These are phyloP conservation scores for Dasypus novemcinctus DNA, from an alignment of 2,113 vertebrate species.

Conservation along the genomic window DNA sequence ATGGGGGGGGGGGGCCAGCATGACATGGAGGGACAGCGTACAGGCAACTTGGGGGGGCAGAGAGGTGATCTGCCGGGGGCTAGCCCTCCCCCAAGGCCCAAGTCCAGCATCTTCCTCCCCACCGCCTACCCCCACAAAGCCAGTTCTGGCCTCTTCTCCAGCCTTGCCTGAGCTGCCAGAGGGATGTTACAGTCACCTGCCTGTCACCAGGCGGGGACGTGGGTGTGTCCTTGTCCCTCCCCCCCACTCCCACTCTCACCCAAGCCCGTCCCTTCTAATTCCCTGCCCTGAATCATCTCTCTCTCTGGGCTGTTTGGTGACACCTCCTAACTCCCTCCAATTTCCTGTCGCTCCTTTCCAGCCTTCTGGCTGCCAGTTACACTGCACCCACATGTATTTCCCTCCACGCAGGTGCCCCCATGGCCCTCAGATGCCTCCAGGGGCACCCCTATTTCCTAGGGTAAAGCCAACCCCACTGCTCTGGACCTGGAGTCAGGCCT, in stretches of 20 bases:
- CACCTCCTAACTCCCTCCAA: not conserved
- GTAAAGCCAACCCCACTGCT: no score
- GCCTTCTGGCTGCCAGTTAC: not conserved
- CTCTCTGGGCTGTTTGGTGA: not conserved
- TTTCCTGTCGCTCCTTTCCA: not conserved
- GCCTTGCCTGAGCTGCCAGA: not conserved
- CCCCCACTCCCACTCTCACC: not conserved
- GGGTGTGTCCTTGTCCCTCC: not conserved
- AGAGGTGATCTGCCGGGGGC: not conserved
- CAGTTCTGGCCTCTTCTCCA: not conserved
- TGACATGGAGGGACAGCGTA: no score
- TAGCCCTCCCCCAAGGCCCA: not conserved
- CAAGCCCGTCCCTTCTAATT: not conserved
- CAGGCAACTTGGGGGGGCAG: not conserved
- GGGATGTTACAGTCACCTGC: not conserved
- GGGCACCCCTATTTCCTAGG: not conserved
- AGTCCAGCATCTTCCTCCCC: not conserved
- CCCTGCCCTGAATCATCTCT: not conserved
- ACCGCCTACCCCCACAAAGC: no score
- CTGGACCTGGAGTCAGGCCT: not conserved
- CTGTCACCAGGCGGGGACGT: not conserved
- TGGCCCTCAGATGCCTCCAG: not conserved
- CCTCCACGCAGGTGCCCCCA: not conserved
- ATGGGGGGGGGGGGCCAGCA: no score
- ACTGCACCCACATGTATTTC: accelerated